phyloP scores from a whole-genome alignment of 2,888 invertebrate species.

The Drosophila kanekoi region DNA sequence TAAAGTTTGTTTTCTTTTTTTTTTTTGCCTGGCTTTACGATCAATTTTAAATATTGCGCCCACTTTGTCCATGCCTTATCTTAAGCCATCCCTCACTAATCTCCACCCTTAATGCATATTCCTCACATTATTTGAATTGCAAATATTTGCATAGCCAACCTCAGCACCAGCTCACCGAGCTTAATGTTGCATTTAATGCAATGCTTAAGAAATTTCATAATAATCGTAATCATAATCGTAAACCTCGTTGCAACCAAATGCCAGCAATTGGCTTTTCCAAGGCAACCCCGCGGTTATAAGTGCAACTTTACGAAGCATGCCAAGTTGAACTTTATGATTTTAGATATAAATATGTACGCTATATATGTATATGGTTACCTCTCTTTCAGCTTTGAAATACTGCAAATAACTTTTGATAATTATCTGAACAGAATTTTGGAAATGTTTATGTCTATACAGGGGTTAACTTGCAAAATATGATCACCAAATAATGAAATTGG shows the following conservation, averaged over 20 bases:
- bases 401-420: background rate
- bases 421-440: background rate
- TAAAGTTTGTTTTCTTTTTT: constrained; percentile 6
- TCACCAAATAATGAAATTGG: too few relatives aligned
- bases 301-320: constrained; percentile 48
- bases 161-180: constrained; percentile 38
- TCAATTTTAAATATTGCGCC: constrained; percentile 3
- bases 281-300: constrained; percentile 38
- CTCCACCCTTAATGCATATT: background rate
- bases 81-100: constrained; percentile 20
- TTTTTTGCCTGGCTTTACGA: constrained; percentile 29
- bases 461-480: too few relatives aligned
- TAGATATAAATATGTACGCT: constrained; percentile 2
- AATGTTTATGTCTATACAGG: too few relatives aligned
- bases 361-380: background rate
- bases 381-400: background rate
- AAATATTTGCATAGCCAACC: constrained; percentile 32
- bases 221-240: constrained; percentile 45
- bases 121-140: constrained; percentile 27
- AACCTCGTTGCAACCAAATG: constrained; percentile 51
- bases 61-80: constrained; percentile 23
- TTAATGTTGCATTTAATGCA: constrained; percentile 69
- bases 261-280: constrained; percentile 57
- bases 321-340: constrained; percentile 46
- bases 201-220: constrained; percentile 48